Base-by-base conservation (phyloP, 2,797 vertebrate species). In the Otolemur crassicaudatus region DNA sequence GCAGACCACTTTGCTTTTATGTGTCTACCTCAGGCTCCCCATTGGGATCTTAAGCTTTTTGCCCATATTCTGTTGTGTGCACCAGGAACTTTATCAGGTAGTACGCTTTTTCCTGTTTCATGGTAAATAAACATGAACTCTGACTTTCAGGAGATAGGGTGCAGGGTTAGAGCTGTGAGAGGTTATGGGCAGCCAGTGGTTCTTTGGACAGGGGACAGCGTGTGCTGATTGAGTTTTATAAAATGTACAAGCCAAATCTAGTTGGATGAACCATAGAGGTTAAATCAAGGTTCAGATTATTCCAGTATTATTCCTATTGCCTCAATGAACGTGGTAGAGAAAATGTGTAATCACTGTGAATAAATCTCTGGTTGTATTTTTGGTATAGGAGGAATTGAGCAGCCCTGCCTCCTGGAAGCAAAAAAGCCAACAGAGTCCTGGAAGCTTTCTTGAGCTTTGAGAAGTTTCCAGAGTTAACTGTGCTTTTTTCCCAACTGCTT, bases 361-460 rank as follows among this genome's bases (percentile, higher is more conserved):
- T 8, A 83, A 81, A 25, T 53, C 63, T 90, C 10, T 58, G 61
- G 49, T 73, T 79, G 19, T 84, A 29, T 86, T 96, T 95, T 92
- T 89, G 85, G 87, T 72, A 40, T 58, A 67, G 82, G 11, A 85
- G 9, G 53, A 94, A 67, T 63, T 83, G 81, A 73, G 25, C 67
- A 93, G 63, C n/a, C 31, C 22, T 46, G 19, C 27, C 25, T 94
- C 40, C n/a, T 75, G 34, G 58, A 87, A 91, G 88, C 17, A 80
- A 65, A 87, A 53, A 67, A 23, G 17, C 34, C 73, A 76, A 0
- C 65, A 63, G 65, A 80, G 67, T 73, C 23, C 56, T 95, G 25
- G 56, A 86, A 91, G 49, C 87, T 87, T 95, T 84, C 20, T 49
- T 76, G 81, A 93, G 67, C 43, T 83, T 76, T 92, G 90, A 91